Conservation (phyloP, 2,888 invertebrate species). For the Lepidonotus clava region DNA sequence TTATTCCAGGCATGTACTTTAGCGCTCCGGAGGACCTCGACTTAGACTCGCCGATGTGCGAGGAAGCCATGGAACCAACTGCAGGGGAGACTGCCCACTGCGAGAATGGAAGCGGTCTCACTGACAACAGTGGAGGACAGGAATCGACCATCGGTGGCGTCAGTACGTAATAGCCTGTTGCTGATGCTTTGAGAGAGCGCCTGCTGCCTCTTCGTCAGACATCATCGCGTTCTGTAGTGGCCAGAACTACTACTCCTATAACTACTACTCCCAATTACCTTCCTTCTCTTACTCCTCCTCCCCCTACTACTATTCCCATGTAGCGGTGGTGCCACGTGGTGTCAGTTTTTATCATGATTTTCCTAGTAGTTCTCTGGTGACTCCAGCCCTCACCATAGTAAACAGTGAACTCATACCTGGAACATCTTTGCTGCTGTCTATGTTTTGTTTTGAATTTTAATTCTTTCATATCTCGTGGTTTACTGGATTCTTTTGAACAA, state of each 20-base stretch:
- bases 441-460: no score
- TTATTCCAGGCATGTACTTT: conserved; percentile 61
- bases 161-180: conserved; percentile 28
- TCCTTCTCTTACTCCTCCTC: conserved; percentile 24
- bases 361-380: conserved; percentile 20
- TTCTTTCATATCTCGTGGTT: no score
- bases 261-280: no score
- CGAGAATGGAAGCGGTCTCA: no score
- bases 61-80: neutral
- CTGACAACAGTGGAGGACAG: neutral
- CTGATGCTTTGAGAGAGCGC: conserved; percentile 38
- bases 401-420: no score
- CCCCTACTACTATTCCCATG: no score
- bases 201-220: neutral
- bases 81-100: neutral
- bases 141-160: conserved; percentile 19
- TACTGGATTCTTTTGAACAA: no score
- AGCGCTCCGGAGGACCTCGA: conserved; percentile 61
- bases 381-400: conserved; percentile 28
- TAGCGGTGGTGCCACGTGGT: conserved; percentile 2
- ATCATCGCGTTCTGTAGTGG: neutral
- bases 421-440: no score
- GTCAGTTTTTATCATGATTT: neutral
- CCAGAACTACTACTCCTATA: conserved; percentile 17
- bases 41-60: conserved; percentile 24